Evolutionary conservation across 1,140 invertebrate genomes (phyloP), one percentile per base, ranked within the genome.

Genomic region (Zaprionus inermis): DNA sequence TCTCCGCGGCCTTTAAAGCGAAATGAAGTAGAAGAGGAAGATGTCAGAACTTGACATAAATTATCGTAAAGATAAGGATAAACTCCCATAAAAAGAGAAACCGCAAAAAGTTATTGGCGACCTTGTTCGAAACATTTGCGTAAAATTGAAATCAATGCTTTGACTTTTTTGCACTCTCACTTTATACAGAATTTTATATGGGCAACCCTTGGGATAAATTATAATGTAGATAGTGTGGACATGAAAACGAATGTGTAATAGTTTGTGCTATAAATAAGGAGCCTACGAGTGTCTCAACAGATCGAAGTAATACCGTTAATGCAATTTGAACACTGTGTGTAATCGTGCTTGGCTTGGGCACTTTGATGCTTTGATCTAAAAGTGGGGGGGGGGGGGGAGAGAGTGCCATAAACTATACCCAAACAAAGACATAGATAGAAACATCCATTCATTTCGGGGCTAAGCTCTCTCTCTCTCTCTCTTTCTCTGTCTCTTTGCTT

Each of bases 371-470:
- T 49, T 51, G 65, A 66, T 30, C 55, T 34, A 36, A 7, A 24
- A 4, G 4, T 1, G 4, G 22, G 5, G 24, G 3, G 24, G 24
- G 24, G 24, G 0, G 5, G 24, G 24, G 24, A 5, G 56, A 18
- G 36, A 51, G 34, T 61, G 44, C 30, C 59, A 61, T n/a, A 34
- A 49, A 61, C 44, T 16, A 51, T 52, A 14, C 1, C 16, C 4
- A 32, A 28, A 60, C 28, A 49, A 34, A 18, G 18, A 61, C 12
- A 34, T 9, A 49, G 12, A 34, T 14, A 49, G 12, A 44, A 16
- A 44, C 51, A 51, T 28, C 64, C 57, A 69, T 61, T 68, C 49
- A 73, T 49, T 73, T 68, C 46, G 59, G 22, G 30, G 32, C 24
- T 22, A 18, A 59, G 44, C 68, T 57, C 12, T 10, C n/a, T n/a